Conservation (phyloP, 2,888 invertebrate species). For the Choristoneura rosaceana region DNA sequence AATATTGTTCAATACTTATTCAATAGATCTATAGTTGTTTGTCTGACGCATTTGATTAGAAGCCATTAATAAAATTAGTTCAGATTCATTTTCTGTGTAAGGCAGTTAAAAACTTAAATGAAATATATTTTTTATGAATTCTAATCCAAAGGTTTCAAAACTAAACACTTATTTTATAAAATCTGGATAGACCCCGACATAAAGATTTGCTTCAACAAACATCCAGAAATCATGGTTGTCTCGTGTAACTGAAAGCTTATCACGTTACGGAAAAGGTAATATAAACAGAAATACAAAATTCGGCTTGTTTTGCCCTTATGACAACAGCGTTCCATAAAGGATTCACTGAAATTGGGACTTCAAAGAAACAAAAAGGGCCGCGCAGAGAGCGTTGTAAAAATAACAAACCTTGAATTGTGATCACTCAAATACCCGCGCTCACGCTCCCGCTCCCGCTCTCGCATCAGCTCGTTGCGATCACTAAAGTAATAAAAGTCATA, state of each 20-base stretch:
- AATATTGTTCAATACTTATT: too few relatives aligned
- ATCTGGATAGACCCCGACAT: background rate
- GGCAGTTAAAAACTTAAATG: background rate
- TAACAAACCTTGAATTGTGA: slow-evolving; percentile 89
- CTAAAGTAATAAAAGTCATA: slow-evolving; percentile 69
- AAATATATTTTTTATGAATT: background rate
- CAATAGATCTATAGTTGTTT: too few relatives aligned
- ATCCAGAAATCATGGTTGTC: background rate
- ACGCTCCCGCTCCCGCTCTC: slow-evolving; percentile 90
- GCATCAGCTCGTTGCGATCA: slow-evolving; percentile 93
- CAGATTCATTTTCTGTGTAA: background rate
- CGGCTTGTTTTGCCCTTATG: slow-evolving; percentile 9
- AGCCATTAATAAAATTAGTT: too few relatives aligned
- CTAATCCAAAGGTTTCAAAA: background rate
- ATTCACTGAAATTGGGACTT: slow-evolving; percentile 24
- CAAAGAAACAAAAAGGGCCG: slow-evolving; percentile 26
- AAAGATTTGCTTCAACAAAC: slow-evolving; percentile 1
- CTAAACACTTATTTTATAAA: background rate
- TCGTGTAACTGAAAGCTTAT: slow-evolving; percentile 10
- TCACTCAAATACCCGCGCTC: slow-evolving; percentile 91
- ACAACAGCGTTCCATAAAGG: slow-evolving; percentile 23
- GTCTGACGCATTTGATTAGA: too few relatives aligned
- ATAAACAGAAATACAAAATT: slow-evolving; percentile 12
- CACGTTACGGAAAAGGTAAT: slow-evolving; percentile 23
- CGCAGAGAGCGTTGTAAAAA: slow-evolving; percentile 20